Base-by-base conservation (phyloP, 2,888 invertebrate genomes). In the Norana najaformis region DNA sequence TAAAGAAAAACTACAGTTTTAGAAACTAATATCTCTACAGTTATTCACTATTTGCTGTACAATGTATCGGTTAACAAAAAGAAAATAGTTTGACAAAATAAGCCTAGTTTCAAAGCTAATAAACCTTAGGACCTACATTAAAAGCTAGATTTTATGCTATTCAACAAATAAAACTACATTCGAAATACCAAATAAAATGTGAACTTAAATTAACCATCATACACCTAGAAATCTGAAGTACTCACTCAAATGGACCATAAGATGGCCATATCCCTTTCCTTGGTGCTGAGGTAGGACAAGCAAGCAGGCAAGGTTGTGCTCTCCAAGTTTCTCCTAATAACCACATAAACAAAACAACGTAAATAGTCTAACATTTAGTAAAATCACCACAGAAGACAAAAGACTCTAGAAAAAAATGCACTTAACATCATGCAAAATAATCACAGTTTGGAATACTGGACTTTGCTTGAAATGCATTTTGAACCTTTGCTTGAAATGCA, bases 161-260 rank as follows among this genome's bases (percentile, higher is more conserved):
- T 14, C 16, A 16, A 20, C 47, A 47, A 20, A 18, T 16, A 47
- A 8, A 39, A 11, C 11, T 69, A 13, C 11, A 69, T n/a, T 69
- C n/a, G n/a, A 69, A n/a, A 69, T 30, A n/a, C n/a, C 69, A 69
- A 69, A 69, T 69, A 69, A 69, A 23, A 6, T 23, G 23, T 23
- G 23, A 47, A 23, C 20, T 23, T 47, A 47, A 47, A 47, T 47
- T 3, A 69, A n/a, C 69, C n/a, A 69, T 69, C 69, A 69, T n/a
- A n/a, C n/a, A n/a, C n/a, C 11, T n/a, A 69, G 69, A 69, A 16
- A 69, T n/a, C n/a, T 69, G 23, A 69, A 69, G n/a, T 69, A 85
- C 85, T 35, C 37, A 85, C 85, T 85, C 85, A 85, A 37, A 85
- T 85, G 85, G 23, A 85, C 85, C 85, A 85, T 85, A 85, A 85